phyloP scores from a whole-genome alignment of 2,797 vertebrate genomes.

The Pipistrellus kuhlii region DNA sequence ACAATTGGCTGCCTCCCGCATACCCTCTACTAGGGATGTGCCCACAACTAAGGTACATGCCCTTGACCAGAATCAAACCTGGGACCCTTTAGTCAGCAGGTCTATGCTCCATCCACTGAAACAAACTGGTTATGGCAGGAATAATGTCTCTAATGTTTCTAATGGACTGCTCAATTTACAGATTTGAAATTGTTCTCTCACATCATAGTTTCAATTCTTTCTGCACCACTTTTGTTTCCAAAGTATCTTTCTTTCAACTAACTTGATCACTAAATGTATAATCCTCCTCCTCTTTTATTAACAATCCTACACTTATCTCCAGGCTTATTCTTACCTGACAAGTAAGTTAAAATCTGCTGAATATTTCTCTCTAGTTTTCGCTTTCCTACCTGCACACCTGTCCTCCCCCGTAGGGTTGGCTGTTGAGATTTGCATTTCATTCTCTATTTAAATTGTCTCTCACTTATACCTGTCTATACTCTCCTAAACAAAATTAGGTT shows the following conservation, averaged over 20 bases:
- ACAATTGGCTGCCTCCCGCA: too few relatives aligned
- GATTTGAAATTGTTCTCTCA: neutral
- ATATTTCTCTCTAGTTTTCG: neutral
- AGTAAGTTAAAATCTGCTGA: neutral
- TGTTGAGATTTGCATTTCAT: neutral
- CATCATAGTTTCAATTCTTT: neutral
- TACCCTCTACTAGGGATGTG: too few relatives aligned
- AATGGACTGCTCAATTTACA: neutral
- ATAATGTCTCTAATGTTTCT: neutral
- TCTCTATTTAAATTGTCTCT: neutral
- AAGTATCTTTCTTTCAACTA: neutral
- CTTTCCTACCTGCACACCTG: neutral
- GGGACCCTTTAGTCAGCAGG: too few relatives aligned
- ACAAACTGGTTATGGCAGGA: neutral
- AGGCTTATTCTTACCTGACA: neutral
- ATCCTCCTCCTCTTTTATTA: neutral
- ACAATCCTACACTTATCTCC: neutral
- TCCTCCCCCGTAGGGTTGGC: neutral
- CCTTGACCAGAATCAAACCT: too few relatives aligned
- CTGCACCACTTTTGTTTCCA: neutral
- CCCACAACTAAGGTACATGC: too few relatives aligned
- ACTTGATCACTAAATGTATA: conserved; percentile 3
- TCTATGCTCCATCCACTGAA: too few relatives aligned
- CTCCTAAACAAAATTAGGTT: neutral
- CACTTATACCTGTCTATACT: neutral